Evolutionary conservation across 2,113 vertebrate species (phyloP).

Genomic region (Phylloscopus trochilus): DNA sequence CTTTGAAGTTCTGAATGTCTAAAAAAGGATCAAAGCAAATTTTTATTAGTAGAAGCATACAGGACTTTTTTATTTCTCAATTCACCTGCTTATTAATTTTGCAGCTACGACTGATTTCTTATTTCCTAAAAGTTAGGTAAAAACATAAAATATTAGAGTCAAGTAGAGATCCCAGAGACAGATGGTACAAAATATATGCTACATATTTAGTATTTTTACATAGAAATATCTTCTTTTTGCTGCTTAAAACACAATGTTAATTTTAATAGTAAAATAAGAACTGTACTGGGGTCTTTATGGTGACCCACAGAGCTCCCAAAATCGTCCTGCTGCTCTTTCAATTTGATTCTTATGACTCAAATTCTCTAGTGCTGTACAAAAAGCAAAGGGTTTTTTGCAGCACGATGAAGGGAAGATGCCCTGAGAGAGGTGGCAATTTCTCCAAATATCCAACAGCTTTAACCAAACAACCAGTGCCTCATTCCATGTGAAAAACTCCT

Average conservation of each 20-base stretch:
- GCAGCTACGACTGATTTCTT: not conserved
- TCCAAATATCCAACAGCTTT: not conserved
- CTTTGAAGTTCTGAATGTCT: not conserved
- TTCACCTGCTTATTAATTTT: not conserved
- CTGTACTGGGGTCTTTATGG: not conserved
- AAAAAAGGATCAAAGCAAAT: not conserved
- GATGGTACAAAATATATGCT: not conserved
- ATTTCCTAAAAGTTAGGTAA: not conserved
- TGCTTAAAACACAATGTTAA: not conserved
- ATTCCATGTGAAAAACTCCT: not conserved
- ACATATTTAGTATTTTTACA: not conserved
- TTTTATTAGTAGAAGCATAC: not conserved
- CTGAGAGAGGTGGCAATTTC: not conserved
- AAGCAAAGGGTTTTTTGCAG: not conserved
- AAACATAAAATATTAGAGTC: not conserved
- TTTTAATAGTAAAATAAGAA: not conserved
- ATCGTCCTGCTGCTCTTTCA: not conserved
- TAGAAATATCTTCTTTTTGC: not conserved
- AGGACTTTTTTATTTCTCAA: not conserved
- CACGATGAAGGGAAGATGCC: not conserved
- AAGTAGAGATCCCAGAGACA: not conserved
- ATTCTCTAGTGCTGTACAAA: not conserved
- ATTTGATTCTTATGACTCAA: not conserved
- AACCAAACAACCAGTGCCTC: not conserved
- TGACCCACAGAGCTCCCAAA: not conserved